These are phyloP conservation scores for Larimichthys polyactis DNA, from an alignment of 2,113 vertebrate species.

Conservation along the genomic window DNA sequence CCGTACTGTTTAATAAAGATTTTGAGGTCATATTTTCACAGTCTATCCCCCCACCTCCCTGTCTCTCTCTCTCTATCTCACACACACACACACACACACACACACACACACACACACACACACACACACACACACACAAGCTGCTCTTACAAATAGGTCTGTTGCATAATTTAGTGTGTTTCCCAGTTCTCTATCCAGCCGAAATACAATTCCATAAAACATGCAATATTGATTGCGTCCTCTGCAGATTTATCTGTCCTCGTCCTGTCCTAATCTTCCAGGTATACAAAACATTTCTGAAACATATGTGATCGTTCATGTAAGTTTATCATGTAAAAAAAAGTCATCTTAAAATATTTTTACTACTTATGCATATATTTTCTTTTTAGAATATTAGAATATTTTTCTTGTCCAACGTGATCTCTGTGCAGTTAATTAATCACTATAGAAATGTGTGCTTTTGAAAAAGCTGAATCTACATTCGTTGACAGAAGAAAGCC, in stretches of 20 bases:
- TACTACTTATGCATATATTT: background rate
- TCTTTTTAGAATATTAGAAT: background rate
- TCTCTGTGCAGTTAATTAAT: background rate
- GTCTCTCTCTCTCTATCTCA: background rate
- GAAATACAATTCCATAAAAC: slow-evolving; percentile 81
- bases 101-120: background rate
- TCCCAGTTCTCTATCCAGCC: slow-evolving; percentile 77
- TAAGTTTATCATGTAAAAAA: background rate
- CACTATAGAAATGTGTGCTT: background rate
- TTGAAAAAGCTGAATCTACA: background rate
- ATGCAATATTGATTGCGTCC: slow-evolving; percentile 75
- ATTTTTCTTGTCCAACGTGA: background rate
- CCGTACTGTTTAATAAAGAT: background rate
- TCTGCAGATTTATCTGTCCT: slow-evolving; percentile 62
- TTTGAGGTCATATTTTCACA: background rate
- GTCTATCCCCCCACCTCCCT: background rate
- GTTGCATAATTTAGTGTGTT: slow-evolving; percentile 83
- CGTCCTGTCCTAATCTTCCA: slow-evolving; percentile 9
- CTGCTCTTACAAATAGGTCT: slow-evolving; percentile 75
- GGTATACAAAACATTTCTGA: slow-evolving; percentile 16
- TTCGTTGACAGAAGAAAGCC: background rate
- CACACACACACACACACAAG: slow-evolving; percentile 29
- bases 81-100: too few relatives aligned
- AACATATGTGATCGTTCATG: slow-evolving; percentile 13
- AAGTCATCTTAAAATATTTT: background rate